Evolutionary conservation across 1,140 invertebrate genomes (phyloP), one percentile per base, ranked within the genome.

Genomic region (Tetramorium simillimum): DNA sequence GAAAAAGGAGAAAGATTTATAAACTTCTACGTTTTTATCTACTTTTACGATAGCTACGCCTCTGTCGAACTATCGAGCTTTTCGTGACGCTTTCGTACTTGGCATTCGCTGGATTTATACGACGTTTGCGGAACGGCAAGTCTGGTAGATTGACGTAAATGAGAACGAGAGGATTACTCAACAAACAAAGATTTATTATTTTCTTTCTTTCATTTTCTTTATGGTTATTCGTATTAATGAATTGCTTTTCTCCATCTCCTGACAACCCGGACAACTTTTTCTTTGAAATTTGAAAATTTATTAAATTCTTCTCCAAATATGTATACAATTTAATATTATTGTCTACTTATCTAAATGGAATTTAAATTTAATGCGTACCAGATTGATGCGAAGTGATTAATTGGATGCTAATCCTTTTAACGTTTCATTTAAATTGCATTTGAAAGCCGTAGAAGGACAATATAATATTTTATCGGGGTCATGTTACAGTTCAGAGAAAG

Each of bases 141-240:
- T 46, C 37, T 62, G 4, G 7, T 21, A 78, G 76, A 78, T 49
- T 78, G 76, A 78, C 76, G 24, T 65, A 78, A 78, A 78, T 65
- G 76, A 78, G 76, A 67, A 78, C 40, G 58, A 46, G 58, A 65
- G 21, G 24, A 65, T 78, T 46, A 60, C 60, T 21, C 18, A 18
- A 65, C 12, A 18, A 65, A 78, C 43, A 65, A 78, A 78, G 40
- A 65, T 78, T 78, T 65, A 65, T 78, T 46, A 77, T 78, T 78
- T 49, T 3, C 24, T 65, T 49, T 65, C 18, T 46, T 77, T 77
- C 1, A 24, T n/a, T 63, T 40, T 46, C 5, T n/a, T 60, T 9
- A 60, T 24, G 16, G 3, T 12, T 78, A 78, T 46, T n/a, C 49
- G 2, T 78, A 49, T 78, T 65, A 65, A 77, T 77, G 40, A 28